A percentile compares a stretch with the other conserved stretches of the same genome.
Conservation (phyloP, 2,888 invertebrate genomes). For the Dinocampus coccinellae region DNA sequence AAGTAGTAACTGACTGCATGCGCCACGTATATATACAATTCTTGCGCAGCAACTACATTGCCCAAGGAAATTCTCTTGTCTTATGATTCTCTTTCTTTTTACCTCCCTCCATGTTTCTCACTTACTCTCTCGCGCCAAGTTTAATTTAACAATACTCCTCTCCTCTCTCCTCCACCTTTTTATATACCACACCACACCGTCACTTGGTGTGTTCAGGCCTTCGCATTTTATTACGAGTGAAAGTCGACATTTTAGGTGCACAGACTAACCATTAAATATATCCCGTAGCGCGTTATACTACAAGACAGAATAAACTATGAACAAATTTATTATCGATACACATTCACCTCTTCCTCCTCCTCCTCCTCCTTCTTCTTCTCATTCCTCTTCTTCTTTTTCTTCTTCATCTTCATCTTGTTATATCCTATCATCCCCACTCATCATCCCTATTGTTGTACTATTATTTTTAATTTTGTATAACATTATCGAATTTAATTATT, state of each 20-base stretch:
- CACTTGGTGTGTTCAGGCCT: slow-evolving; percentile 56
- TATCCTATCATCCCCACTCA: neutral
- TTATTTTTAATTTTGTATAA: slow-evolving; percentile 8
- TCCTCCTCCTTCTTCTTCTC: neutral
- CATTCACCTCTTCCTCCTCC: neutral
- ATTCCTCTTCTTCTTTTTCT: neutral
- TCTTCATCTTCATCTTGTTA: neutral
- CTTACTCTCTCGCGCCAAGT: neutral
- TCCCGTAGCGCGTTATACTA: slow-evolving; percentile 30
- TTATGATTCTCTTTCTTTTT: slow-evolving; percentile 32
- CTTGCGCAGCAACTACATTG: slow-evolving; percentile 41
- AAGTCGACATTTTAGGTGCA: slow-evolving; percentile 60
- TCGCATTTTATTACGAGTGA: slow-evolving; percentile 65
- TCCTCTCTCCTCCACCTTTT: slow-evolving; percentile 28
- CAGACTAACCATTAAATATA: slow-evolving; percentile 50
- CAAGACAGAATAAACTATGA: slow-evolving; percentile 23
- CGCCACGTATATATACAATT: slow-evolving; percentile 8
- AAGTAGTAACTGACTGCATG: slow-evolving; percentile 27
- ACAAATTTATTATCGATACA: slow-evolving; percentile 21
- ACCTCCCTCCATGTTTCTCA: neutral
- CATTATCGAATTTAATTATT: neutral
- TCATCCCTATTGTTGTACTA: slow-evolving; percentile 2
- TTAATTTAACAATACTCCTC: neutral
- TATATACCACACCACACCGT: too few species aligned
- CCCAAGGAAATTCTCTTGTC: slow-evolving; percentile 38